phyloP scores from a whole-genome alignment of 2,888 invertebrate genomes.

The Drosophila pseudotalamancana region DNA sequence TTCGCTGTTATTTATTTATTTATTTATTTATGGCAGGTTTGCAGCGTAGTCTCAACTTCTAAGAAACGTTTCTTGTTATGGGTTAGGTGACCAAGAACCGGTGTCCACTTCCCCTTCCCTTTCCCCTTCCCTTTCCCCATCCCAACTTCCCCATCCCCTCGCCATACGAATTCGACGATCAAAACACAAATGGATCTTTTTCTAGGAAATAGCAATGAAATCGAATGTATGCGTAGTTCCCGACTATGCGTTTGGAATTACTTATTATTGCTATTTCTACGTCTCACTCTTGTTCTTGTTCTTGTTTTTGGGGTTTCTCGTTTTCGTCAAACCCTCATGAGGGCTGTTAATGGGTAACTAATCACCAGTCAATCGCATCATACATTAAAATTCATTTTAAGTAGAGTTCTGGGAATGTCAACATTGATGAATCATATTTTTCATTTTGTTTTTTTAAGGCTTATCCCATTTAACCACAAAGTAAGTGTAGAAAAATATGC shows the following conservation, averaged over 20 bases:
- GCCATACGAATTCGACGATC: no score
- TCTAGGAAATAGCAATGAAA: slow-evolving; percentile 65
- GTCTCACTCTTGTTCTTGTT: not conserved
- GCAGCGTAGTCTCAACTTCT: slow-evolving; percentile 45
- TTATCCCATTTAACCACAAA: slow-evolving; percentile 10
- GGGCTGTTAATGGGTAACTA: slow-evolving; percentile 11
- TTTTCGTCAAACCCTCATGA: no score
- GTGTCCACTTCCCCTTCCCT: slow-evolving; percentile 20
- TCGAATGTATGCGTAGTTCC: slow-evolving; percentile 62
- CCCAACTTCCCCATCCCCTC: no score
- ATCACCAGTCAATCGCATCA: slow-evolving; percentile 2
- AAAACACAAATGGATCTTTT: no score
- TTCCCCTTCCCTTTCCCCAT: no score
- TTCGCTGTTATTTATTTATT: slow-evolving; percentile 61
- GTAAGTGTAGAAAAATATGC: not conserved
- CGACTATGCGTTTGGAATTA: slow-evolving; percentile 63
- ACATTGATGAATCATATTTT: not conserved
- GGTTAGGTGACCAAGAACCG: slow-evolving; percentile 37
- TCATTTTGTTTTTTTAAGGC: not conserved
- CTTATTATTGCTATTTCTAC: slow-evolving; percentile 25
- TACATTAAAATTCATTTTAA: slow-evolving; percentile 5
- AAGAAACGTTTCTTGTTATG: slow-evolving; percentile 36
- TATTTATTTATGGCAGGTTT: slow-evolving; percentile 69
- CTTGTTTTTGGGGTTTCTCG: not conserved
- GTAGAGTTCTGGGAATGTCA: slow-evolving; percentile 1